Evolutionary conservation across 2,888 invertebrate genomes (phyloP).

Genomic region (Smittia sp.): DNA sequence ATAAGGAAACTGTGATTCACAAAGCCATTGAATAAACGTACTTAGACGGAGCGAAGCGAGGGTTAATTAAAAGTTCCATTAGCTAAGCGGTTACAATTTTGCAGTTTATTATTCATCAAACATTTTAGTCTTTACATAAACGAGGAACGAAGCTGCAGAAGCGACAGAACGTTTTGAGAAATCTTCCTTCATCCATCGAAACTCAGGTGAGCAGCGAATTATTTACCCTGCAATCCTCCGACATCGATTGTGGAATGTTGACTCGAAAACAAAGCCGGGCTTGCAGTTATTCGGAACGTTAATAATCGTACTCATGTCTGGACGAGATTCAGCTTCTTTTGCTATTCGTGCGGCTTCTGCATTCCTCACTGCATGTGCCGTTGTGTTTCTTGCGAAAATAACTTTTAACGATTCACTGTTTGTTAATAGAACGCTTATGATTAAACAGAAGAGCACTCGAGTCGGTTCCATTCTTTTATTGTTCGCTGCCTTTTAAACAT

Average conservation of each 20-base stretch:
- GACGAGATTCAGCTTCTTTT: neutral
- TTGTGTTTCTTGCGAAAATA: conserved; percentile 26
- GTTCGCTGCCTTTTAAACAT: neutral
- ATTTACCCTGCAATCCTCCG: conserved; percentile 11
- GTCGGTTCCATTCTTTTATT: conserved; percentile 11
- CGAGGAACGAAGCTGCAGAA: too few species aligned
- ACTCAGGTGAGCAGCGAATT: too few species aligned
- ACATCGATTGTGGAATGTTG: conserved; percentile 31
- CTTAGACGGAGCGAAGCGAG: too few species aligned
- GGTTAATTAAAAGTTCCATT: too few species aligned
- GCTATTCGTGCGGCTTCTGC: conserved; percentile 8
- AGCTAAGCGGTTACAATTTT: too few species aligned
- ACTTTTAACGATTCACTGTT: conserved; percentile 21
- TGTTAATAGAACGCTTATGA: conserved; percentile 20
- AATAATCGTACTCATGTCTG: neutral
- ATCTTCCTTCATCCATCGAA: neutral
- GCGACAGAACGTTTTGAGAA: neutral
- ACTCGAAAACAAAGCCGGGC: conserved; percentile 27
- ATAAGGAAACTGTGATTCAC: too few species aligned
- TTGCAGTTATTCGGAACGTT: conserved; percentile 22
- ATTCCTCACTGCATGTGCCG: neutral
- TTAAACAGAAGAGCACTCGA: conserved; percentile 1
- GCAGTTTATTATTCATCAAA: too few species aligned
- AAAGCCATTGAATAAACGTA: too few species aligned
- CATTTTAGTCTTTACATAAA: too few species aligned